Evolutionary conservation across 23 tunicate genomes (phyloP).

Genomic region (Halocynthia aurantium): DNA sequence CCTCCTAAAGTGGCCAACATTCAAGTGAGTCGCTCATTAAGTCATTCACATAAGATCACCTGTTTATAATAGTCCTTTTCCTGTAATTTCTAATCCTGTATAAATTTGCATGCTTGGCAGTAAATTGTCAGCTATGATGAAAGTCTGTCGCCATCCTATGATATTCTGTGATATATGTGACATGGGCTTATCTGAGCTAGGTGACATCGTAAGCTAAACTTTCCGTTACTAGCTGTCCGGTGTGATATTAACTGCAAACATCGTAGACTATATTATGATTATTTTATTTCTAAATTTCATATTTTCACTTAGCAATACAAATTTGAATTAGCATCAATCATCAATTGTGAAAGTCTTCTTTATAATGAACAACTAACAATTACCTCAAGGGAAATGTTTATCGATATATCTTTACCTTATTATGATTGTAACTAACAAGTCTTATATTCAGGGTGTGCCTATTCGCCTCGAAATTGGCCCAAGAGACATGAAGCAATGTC

Average conservation of each 20-base stretch:
- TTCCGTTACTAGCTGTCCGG: neutral
- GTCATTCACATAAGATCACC: too few relatives aligned
- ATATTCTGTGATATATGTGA: neutral
- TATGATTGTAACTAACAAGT: too few relatives aligned
- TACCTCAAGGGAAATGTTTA: constrained; percentile 24
- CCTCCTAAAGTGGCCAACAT: constrained; percentile 83
- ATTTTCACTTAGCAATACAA: constrained; percentile 88
- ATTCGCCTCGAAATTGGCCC: constrained; percentile 92
- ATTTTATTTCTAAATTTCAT: constrained; percentile 62
- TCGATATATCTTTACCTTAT: too few relatives aligned
- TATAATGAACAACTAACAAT: neutral
- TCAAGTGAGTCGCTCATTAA: constrained; percentile 73
- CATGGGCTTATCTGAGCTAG: neutral
- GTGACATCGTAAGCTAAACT: neutral
- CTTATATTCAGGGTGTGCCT: constrained; percentile 65
- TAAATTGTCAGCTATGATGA: too few relatives aligned
- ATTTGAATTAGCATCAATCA: constrained; percentile 74
- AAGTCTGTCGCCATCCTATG: too few relatives aligned
- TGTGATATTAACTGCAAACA: too few relatives aligned
- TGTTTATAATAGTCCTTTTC: too few relatives aligned
- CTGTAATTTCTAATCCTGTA: too few relatives aligned
- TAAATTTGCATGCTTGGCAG: neutral
- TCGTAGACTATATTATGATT: neutral
- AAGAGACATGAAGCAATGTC: constrained; percentile 65
- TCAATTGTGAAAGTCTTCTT: constrained; percentile 62